phyloP scores from a whole-genome alignment of 1,140 invertebrate species.

The Neelides sp. region DNA sequence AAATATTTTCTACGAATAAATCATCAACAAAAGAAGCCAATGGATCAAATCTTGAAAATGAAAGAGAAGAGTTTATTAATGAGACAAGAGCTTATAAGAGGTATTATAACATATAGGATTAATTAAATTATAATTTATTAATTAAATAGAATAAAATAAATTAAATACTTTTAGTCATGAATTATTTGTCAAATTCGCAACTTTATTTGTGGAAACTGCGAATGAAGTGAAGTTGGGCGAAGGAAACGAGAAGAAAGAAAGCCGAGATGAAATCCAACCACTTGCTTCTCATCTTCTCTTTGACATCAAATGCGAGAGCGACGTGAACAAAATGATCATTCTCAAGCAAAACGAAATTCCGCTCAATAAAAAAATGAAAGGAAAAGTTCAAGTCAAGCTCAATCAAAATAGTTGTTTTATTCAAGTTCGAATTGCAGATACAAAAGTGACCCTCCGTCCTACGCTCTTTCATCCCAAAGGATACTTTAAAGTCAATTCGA shows the following conservation, averaged over 20 bases:
- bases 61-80: background rate
- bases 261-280: conserved; percentile 19
- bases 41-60: background rate
- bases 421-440: conserved; percentile 13
- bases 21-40: background rate
- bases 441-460: conserved; percentile 12
- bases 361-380: background rate
- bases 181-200: conserved; percentile 26
- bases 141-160: background rate
- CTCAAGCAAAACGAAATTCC: conserved; percentile 8
- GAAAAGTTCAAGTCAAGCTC: conserved; percentile 11
- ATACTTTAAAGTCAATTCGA: conserved; percentile 16
- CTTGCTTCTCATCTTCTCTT: conserved; percentile 26
- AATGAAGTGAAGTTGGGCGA: background rate
- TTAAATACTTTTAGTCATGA: conserved; percentile 18
- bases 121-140: background rate
- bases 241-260: background rate
- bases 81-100: conserved; percentile 7
- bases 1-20: conserved; percentile 15
- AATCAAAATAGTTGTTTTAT: conserved; percentile 21
- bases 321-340: conserved; percentile 26
- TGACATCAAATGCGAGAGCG: conserved; percentile 9
- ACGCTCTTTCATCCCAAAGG: conserved; percentile 16
- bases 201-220: conserved; percentile 15
- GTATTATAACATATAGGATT: background rate